Conservation (phyloP, 2,113 vertebrate genomes). For the Notothenia rossii region DNA sequence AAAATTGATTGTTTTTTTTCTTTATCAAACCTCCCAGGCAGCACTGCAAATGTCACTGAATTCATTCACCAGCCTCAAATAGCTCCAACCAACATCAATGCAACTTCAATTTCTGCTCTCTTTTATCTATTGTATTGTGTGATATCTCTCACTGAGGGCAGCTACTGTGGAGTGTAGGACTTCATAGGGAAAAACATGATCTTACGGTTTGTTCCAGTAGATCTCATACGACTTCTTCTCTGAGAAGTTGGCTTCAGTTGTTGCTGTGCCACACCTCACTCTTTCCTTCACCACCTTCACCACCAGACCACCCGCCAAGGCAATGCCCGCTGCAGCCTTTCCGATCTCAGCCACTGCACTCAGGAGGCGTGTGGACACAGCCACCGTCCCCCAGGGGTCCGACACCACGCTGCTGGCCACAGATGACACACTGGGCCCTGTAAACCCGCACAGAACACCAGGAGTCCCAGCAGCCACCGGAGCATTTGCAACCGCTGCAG, state of each 20-base stretch:
- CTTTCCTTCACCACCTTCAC: conserved; percentile 83
- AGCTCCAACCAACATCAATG: background rate
- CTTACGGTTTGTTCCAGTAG: conserved; percentile 79
- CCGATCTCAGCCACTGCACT: conserved; percentile 73
- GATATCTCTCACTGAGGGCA: background rate
- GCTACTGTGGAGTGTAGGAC: conserved; percentile 1
- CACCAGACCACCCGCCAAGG: conserved; percentile 72
- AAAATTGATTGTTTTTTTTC: background rate
- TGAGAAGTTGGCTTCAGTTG: conserved; percentile 45
- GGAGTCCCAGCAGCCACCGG: conserved; percentile 25
- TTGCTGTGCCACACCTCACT: conserved; percentile 47
- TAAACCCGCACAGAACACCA: conserved; percentile 19
- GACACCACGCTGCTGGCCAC: conserved; percentile 25
- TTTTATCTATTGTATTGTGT: background rate
- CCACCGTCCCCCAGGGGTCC: conserved; percentile 31
- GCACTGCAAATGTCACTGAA: conserved; percentile 13
- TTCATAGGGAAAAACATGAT: background rate
- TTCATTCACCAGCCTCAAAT: background rate
- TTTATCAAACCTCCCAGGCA: background rate
- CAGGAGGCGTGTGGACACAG: conserved; percentile 54
- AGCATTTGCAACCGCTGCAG: conserved; percentile 27
- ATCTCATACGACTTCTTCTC: conserved; percentile 81
- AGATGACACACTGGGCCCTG: conserved; percentile 20
- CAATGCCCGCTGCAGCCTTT: conserved; percentile 71
- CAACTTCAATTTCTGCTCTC: background rate